These are phyloP conservation scores for Chaetorhynchus papuensis DNA, from an alignment of 2,113 vertebrate species.

Conservation along the genomic window DNA sequence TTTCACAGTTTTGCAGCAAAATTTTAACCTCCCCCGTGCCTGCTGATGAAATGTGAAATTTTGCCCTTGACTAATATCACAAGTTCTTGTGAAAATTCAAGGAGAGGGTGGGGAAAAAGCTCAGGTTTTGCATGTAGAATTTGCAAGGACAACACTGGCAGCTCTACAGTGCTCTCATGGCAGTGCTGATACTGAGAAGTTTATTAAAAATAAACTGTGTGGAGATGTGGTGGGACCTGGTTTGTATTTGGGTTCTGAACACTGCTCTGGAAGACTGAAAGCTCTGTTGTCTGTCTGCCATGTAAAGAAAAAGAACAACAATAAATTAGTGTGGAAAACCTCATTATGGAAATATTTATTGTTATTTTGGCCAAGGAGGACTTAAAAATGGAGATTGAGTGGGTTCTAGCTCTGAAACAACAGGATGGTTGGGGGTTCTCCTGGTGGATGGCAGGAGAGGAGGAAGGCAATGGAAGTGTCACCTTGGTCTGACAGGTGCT, in stretches of 20 bases:
- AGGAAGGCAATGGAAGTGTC: not conserved
- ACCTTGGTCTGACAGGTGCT: not conserved
- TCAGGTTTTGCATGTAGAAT: slow-evolving; percentile 40
- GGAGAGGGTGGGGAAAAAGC: not conserved
- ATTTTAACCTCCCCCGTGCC: slow-evolving; percentile 27
- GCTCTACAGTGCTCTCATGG: not conserved
- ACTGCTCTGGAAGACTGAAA: not conserved
- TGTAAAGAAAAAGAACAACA: slow-evolving; percentile 52
- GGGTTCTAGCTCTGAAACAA: not conserved
- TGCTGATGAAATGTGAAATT: slow-evolving; percentile 37
- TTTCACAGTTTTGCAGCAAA: slow-evolving; percentile 51
- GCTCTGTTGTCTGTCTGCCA: slow-evolving; percentile 31
- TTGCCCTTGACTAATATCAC: not conserved
- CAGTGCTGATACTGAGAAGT: not conserved
- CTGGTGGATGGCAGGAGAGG: not conserved
- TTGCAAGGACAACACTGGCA: not conserved
- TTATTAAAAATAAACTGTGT: not conserved
- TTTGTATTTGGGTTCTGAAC: not conserved
- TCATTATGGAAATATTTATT: not conserved
- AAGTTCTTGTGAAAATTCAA: not conserved
- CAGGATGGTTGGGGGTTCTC: not conserved
- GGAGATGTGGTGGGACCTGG: not conserved
- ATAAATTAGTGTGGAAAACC: slow-evolving; percentile 49
- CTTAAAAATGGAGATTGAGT: not conserved
- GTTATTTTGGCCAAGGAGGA: not conserved